Evolutionary conservation across 2,113 vertebrate genomes (phyloP).

Genomic region (Thymallus thymallus): DNA sequence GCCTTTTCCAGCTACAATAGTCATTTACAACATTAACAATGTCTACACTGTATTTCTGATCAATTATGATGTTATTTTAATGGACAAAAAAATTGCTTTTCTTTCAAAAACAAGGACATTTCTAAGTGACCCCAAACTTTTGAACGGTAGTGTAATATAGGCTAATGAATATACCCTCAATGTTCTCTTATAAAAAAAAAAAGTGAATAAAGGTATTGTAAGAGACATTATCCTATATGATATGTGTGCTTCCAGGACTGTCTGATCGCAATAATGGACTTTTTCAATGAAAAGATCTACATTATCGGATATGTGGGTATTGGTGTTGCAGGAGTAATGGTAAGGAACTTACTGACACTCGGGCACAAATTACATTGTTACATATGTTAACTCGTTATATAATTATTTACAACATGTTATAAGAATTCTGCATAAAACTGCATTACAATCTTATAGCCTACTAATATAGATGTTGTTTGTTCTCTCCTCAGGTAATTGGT

Average conservation of each 20-base stretch:
- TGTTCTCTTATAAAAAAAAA: neutral
- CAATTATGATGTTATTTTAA: too few species aligned
- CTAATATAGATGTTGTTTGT: constrained; percentile 13
- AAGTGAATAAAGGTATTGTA: neutral
- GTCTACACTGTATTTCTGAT: too few species aligned
- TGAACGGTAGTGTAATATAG: too few species aligned
- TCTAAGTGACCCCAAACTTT: too few species aligned
- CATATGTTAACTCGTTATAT: neutral
- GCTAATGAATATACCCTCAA: neutral
- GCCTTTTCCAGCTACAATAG: too few species aligned
- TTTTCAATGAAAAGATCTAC: constrained; percentile 82
- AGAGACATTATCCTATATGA: neutral
- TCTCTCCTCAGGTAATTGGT: constrained; percentile 82
- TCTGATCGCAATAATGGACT: constrained; percentile 77
- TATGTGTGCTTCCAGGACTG: constrained; percentile 77
- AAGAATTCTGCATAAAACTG: neutral
- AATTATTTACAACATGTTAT: neutral
- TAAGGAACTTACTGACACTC: constrained; percentile 64
- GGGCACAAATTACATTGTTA: neutral
- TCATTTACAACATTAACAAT: too few species aligned
- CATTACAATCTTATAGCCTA: neutral
- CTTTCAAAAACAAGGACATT: too few species aligned
- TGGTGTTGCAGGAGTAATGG: constrained; percentile 88
- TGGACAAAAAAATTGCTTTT: too few species aligned
- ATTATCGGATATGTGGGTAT: constrained; percentile 90